A percentile compares a stretch with the other conserved stretches of the same genome.
phyloP scores from a whole-genome alignment of 2,797 vertebrate species.

The Notolabrus celidotus region DNA sequence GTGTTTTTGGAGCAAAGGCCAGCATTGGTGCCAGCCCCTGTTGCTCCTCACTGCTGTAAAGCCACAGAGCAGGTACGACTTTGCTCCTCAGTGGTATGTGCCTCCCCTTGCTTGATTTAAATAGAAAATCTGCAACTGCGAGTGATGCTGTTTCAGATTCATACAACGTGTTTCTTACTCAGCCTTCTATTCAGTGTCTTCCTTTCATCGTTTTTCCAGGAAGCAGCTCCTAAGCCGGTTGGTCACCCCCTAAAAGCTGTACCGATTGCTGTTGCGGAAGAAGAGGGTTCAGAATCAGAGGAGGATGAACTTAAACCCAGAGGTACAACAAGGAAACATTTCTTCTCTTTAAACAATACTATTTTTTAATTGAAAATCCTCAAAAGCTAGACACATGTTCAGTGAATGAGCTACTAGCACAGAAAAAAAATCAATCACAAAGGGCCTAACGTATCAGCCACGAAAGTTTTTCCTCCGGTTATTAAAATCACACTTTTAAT shows the following conservation, averaged over 20 bases:
- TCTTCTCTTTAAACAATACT: background rate
- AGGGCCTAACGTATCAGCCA: background rate
- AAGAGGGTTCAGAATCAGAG: conserved; percentile 96
- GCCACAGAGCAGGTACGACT: conserved; percentile 85
- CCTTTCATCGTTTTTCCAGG: conserved; percentile 77
- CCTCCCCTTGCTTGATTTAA: background rate
- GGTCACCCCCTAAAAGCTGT: conserved; percentile 91
- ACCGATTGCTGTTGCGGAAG: conserved; percentile 96
- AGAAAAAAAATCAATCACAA: background rate
- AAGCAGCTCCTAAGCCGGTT: conserved; percentile 73
- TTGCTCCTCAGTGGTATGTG: background rate
- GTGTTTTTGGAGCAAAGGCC: conserved; percentile 93
- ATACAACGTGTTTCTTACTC: background rate
- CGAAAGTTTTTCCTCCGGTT: background rate
- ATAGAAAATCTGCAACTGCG: background rate
- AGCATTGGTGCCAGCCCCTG: conserved; percentile 61
- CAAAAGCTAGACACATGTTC: background rate
- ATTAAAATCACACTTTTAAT: background rate
- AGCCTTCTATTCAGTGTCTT: background rate
- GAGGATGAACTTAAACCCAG: conserved; percentile 97
- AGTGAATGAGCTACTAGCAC: background rate
- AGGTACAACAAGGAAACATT: conserved; percentile 81
- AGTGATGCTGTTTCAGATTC: background rate
- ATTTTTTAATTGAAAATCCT: too few species aligned
- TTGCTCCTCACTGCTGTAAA: conserved; percentile 77